Percentiles rank a stretch among this genome's conserved stretches.
These are phyloP conservation scores for Halocynthia roretzi DNA, from an alignment of 23 tunicate genomes.

Conservation along the genomic window DNA sequence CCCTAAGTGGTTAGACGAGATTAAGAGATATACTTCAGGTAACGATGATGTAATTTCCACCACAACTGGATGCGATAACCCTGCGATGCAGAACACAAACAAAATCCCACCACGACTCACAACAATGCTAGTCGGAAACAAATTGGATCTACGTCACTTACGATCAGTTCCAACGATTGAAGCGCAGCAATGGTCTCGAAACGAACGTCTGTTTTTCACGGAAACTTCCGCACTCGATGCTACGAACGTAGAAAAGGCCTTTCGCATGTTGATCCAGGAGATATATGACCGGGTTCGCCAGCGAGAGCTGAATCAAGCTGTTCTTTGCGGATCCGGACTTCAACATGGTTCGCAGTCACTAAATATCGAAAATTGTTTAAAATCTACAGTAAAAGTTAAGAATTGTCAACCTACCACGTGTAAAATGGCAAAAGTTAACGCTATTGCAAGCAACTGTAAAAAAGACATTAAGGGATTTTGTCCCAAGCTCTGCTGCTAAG, in stretches of 20 bases:
- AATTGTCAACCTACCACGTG: no score
- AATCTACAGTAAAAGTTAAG: no score
- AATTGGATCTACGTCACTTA: conserved; percentile 59
- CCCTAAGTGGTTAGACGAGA: conserved; percentile 82
- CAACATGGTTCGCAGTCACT: conserved; percentile 14
- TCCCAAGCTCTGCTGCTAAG: neutral
- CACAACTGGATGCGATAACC: neutral
- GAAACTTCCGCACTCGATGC: conserved; percentile 76
- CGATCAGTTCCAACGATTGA: conserved; percentile 40
- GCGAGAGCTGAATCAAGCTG: conserved; percentile 10
- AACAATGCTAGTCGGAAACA: conserved; percentile 82
- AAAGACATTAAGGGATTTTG: conserved; percentile 20
- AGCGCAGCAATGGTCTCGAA: conserved; percentile 34
- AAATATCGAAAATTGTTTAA: neutral
- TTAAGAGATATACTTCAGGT: neutral
- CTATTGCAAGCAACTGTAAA: conserved; percentile 10
- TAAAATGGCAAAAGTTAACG: no score
- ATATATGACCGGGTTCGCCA: conserved; percentile 15
- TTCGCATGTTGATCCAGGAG: conserved; percentile 12
- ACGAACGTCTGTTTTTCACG: conserved; percentile 32
- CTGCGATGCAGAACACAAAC: neutral
- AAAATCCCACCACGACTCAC: neutral
- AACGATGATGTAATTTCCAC: neutral
- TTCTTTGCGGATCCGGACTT: neutral
- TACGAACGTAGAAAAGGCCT: conserved; percentile 69